phyloP scores from a whole-genome alignment of 2,888 invertebrate species.

The Drosophila robusta region DNA sequence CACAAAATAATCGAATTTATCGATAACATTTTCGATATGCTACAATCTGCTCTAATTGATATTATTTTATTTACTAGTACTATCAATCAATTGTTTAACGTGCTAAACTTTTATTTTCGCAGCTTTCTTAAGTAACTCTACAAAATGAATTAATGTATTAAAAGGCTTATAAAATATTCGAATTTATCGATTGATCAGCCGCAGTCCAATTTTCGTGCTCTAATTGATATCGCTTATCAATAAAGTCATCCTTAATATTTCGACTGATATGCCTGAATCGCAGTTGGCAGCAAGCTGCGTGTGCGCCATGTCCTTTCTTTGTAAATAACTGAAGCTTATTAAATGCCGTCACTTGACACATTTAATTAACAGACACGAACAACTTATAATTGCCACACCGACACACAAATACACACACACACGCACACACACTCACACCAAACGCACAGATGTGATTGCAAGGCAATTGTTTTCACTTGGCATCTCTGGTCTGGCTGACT shows the following conservation, averaged over 20 bases:
- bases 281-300: conserved; percentile 20
- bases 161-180: too few species aligned
- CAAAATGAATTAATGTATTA: too few species aligned
- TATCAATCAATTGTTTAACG: too few species aligned
- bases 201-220: too few species aligned
- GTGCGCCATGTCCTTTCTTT: conserved; percentile 59
- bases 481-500: conserved; percentile 10
- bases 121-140: too few species aligned
- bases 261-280: conserved; percentile 21
- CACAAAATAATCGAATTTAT: too few species aligned
- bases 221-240: not conserved
- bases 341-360: conserved; percentile 81
- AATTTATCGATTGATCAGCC: too few species aligned
- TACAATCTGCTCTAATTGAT: too few species aligned
- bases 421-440: conserved; percentile 6
- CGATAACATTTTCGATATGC: too few species aligned
- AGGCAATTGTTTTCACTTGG: conserved; percentile 57
- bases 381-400: conserved; percentile 72
- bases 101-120: too few species aligned
- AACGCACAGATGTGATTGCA: conserved; percentile 45
- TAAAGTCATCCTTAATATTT: not conserved
- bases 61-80: too few species aligned
- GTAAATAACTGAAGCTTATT: conserved; percentile 79
- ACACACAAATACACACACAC: conserved; percentile 10
- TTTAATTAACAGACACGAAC: conserved; percentile 81